These are phyloP conservation scores for Brachionus plicatilis DNA, from an alignment of 1,140 invertebrate genomes.

Conservation along the genomic window DNA sequence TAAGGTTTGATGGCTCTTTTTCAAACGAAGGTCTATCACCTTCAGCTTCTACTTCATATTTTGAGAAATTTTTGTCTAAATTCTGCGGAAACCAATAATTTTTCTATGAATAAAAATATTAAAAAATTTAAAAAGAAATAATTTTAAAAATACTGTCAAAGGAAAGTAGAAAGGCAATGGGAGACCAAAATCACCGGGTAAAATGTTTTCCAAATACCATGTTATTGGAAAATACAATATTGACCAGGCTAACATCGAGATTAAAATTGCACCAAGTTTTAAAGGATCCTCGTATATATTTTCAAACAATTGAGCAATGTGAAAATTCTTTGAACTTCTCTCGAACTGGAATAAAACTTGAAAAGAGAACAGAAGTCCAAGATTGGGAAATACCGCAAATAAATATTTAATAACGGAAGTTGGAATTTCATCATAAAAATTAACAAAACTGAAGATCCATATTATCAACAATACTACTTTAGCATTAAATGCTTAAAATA, in stretches of 20 bases:
- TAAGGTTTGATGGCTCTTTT: not conserved
- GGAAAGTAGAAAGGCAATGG: constrained; percentile 70
- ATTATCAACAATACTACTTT: constrained; percentile 8
- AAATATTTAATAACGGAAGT: constrained; percentile 28
- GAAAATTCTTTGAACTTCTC: not conserved
- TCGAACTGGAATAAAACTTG: constrained; percentile 34
- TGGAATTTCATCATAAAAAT: constrained; percentile 37
- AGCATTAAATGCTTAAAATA: not conserved
- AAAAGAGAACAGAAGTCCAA: constrained; percentile 1
- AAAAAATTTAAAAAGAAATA: not conserved
- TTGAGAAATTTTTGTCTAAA: not conserved
- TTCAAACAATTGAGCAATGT: constrained; percentile 7
- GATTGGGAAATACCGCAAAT: constrained; percentile 6
- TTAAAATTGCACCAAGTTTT: not conserved
- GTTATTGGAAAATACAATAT: constrained; percentile 54
- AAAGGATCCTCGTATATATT: constrained; percentile 18
- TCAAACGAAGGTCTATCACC: not conserved
- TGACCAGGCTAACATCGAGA: constrained; percentile 17
- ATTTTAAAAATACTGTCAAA: constrained; percentile 58
- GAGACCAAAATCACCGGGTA: constrained; percentile 63
- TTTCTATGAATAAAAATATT: not conserved
- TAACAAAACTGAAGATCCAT: constrained; percentile 17
- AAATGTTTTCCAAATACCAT: constrained; percentile 67
- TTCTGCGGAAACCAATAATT: constrained; percentile 37
- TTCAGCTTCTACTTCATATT: not conserved